phyloP scores from a whole-genome alignment of 2,113 vertebrate species.

The Petromus typicus region DNA sequence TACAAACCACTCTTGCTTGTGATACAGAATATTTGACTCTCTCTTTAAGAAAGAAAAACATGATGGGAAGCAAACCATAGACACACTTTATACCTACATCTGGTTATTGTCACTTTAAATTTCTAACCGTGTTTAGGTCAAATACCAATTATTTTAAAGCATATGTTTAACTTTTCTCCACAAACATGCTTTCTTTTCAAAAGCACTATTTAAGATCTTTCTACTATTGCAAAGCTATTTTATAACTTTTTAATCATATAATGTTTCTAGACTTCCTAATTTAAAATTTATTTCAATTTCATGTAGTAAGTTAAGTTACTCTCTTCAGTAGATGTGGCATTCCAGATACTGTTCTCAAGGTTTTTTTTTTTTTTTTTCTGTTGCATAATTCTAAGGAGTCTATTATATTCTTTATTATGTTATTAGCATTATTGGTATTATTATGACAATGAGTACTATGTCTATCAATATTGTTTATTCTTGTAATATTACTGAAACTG shows the following conservation, averaged over 20 bases:
- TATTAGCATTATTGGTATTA: too few species aligned
- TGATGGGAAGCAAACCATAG: not conserved
- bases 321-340: not conserved
- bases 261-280: not conserved
- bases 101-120: not conserved
- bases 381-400: not conserved
- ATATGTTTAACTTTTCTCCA: constrained; percentile 1
- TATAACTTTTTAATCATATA: not conserved
- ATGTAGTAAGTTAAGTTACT: not conserved
- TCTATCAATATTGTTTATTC: not conserved
- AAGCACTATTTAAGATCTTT: not conserved
- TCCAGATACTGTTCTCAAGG: not conserved
- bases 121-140: not conserved
- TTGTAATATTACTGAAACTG: not conserved
- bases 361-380: too few species aligned
- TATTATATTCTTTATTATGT: not conserved
- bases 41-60: not conserved
- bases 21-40: not conserved
- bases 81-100: not conserved
- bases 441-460: not conserved
- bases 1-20: not conserved
- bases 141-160: not conserved
- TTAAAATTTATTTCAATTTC: constrained; percentile 42
- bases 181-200: not conserved
- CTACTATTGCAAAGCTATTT: not conserved